phyloP scores from a whole-genome alignment of 2,888 invertebrate genomes.

The Drosophila rubida region DNA sequence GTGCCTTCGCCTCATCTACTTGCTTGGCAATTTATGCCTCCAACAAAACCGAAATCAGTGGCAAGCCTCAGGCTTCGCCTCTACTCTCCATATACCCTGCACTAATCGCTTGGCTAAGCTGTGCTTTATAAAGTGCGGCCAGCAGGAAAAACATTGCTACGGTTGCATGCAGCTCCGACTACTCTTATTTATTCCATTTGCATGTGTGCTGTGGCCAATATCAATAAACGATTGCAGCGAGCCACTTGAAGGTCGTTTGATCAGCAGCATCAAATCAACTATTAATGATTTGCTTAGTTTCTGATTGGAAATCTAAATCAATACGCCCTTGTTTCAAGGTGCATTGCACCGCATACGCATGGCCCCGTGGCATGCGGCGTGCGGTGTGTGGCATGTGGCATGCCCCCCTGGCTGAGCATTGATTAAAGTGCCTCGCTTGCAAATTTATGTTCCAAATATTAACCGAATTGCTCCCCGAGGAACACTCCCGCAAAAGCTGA shows the following conservation, averaged over 20 bases:
- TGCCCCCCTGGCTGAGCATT: constrained; percentile 60
- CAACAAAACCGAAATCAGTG: constrained; percentile 10
- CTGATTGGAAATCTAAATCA: constrained; percentile 42
- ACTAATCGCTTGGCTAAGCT: neutral
- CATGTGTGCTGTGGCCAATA: neutral
- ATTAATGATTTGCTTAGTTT: constrained; percentile 2
- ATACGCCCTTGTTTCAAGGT: constrained; percentile 59
- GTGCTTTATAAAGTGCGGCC: neutral
- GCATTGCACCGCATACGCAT: constrained; percentile 54
- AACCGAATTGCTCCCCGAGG: constrained; percentile 78
- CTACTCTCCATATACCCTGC: constrained; percentile 5
- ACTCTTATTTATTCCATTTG: neutral
- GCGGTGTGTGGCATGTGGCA: constrained; percentile 2
- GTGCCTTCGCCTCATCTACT: constrained; percentile 1
- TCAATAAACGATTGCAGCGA: no score
- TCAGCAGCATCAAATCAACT: no score
- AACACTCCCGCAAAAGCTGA: constrained; percentile 55
- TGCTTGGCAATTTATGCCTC: constrained; percentile 47
- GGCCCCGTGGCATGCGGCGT: constrained; percentile 4
- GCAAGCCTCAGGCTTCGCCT: constrained; percentile 4
- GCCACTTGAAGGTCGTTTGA: no score
- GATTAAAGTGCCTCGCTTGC: constrained; percentile 77
- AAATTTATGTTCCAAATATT: constrained; percentile 78
- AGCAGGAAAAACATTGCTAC: neutral
- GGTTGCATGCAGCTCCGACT: neutral